Conservation (phyloP, 2,797 vertebrate species). For the Centroberyx gerrardi region DNA sequence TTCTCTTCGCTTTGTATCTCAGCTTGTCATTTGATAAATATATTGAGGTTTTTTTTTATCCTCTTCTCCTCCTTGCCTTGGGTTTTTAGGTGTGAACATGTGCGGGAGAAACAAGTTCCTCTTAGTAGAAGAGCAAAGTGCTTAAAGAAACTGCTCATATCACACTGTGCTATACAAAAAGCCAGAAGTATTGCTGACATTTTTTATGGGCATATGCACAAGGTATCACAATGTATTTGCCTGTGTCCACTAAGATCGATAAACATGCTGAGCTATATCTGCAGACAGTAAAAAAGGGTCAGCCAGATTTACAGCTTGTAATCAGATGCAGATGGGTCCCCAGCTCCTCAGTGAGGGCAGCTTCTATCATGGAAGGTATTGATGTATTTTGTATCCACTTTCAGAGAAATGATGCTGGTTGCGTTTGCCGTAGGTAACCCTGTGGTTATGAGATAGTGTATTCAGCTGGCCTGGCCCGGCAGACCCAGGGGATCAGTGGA, state of each 20-base stretch:
- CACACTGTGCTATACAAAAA: constrained; percentile 9
- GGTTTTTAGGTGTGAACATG: constrained; percentile 26
- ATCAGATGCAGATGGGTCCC: constrained; percentile 73
- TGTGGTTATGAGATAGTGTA: constrained; percentile 58
- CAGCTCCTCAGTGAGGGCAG: constrained; percentile 47
- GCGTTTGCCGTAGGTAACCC: constrained; percentile 48
- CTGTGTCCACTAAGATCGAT: constrained; percentile 52
- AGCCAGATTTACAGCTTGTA: constrained; percentile 70
- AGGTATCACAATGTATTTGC: constrained; percentile 38
- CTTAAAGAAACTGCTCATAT: constrained; percentile 33
- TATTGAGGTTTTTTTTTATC: constrained; percentile 14
- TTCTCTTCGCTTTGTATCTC: constrained; percentile 41
- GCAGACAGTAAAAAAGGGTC: constrained; percentile 37
- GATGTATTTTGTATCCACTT: constrained; percentile 54
- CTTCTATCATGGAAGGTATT: constrained; percentile 65
- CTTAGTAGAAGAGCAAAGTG: background rate
- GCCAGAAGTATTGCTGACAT: constrained; percentile 32
- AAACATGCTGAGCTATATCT: constrained; percentile 61
- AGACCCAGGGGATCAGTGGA: constrained; percentile 64
- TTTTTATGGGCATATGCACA: constrained; percentile 42
- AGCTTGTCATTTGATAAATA: constrained; percentile 52
- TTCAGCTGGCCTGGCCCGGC: constrained; percentile 59
- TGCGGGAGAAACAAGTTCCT: constrained; percentile 6
- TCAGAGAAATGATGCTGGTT: constrained; percentile 49
- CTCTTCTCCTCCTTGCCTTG: constrained; percentile 4